phyloP scores from a whole-genome alignment of 2,113 vertebrate species.

The Thunnus maccoyii region DNA sequence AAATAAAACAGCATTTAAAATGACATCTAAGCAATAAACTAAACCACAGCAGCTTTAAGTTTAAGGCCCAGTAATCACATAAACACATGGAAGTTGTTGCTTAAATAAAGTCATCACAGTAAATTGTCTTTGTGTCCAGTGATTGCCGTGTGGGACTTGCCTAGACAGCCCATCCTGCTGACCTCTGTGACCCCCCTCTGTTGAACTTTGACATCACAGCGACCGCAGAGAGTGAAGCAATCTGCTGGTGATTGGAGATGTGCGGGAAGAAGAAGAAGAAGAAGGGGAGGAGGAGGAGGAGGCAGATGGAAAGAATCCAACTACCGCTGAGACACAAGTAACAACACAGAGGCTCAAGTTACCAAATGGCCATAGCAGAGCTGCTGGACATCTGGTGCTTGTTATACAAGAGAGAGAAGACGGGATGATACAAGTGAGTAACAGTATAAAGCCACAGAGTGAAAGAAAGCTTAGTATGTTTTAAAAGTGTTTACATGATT shows the following conservation, averaged over 20 bases:
- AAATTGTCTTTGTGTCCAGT: background rate
- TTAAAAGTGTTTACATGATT: too few relatives aligned
- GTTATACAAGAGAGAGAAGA: conserved; percentile 18
- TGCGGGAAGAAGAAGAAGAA: background rate
- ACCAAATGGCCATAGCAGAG: conserved; percentile 21
- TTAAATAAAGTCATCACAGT: conserved; percentile 8
- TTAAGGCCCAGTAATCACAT: background rate
- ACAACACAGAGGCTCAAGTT: conserved; percentile 61
- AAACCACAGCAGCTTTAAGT: too few relatives aligned
- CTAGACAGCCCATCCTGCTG: background rate
- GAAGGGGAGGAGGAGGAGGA: conserved; percentile 1
- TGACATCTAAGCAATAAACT: too few relatives aligned
- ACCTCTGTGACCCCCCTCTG: conserved; percentile 10
- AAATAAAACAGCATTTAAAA: too few relatives aligned
- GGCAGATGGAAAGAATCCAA: conserved; percentile 54
- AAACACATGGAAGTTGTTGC: background rate
- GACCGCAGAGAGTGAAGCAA: background rate
- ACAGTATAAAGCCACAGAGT: background rate
- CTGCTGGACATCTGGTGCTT: conserved; percentile 55
- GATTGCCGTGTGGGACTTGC: background rate
- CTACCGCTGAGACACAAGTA: conserved; percentile 33
- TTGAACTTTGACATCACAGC: conserved; percentile 40
- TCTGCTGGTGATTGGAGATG: background rate
- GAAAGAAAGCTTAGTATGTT: too few relatives aligned
- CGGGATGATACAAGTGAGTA: background rate